Conservation (phyloP, 2,797 vertebrate species). For the Periparus ater region DNA sequence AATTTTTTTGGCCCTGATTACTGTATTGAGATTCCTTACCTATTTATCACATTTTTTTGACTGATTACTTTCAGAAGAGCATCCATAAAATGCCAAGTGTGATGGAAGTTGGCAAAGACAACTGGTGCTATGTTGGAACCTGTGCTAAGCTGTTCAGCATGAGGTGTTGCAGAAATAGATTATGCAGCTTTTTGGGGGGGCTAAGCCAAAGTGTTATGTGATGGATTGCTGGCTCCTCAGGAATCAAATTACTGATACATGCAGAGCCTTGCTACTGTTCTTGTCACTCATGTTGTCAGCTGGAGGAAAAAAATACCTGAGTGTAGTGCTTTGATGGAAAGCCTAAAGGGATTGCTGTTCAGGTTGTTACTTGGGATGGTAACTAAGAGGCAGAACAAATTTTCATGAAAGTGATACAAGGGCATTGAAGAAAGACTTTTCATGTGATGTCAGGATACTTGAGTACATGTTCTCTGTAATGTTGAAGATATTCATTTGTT, state of each 20-base stretch:
- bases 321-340: background rate
- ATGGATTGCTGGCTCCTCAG: slow-evolving; percentile 21
- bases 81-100: background rate
- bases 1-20: background rate
- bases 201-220: background rate
- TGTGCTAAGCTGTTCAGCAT: background rate
- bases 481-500: background rate
- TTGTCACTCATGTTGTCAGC: background rate
- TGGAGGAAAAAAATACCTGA: background rate
- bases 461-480: background rate
- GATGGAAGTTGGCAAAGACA: slow-evolving; percentile 1
- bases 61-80: slow-evolving; percentile 20
- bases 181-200: background rate
- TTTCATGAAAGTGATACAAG: background rate
- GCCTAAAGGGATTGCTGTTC: background rate
- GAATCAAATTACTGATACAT: slow-evolving; percentile 2
- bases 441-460: background rate
- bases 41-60: background rate
- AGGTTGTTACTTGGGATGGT: background rate
- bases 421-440: background rate
- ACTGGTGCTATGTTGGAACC: background rate
- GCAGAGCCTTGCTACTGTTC: slow-evolving; percentile 8
- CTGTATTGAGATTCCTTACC: background rate
- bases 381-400: background rate
- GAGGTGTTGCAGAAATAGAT: slow-evolving; percentile 12